Evolutionary conservation across 2,797 vertebrate species (phyloP), one percentile per base, ranked within the genome.

Genomic region (Dromococcyx pavoninus): DNA sequence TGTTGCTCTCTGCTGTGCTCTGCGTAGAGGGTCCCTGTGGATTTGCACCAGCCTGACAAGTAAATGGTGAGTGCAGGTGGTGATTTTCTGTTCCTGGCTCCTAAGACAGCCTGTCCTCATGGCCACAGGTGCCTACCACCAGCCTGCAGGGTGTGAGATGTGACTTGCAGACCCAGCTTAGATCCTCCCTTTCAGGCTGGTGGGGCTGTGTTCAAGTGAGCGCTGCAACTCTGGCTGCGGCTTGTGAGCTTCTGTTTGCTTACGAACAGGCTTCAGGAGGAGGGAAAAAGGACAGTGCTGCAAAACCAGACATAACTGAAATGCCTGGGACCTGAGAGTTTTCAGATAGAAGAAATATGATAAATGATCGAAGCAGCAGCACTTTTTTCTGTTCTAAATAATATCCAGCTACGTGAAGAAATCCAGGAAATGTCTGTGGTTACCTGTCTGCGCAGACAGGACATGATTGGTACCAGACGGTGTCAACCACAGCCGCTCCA

Each of bases 321-420:
- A 70, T 0, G 1, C 41, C 21, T 41, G 17, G 43, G 17, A 44
- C 73, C 19, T n/a, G 72, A 72, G 25, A 21, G 27, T 80, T 76
- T 82, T 85, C 69, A 46, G 28, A n/a, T 41, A 18, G 43, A 64
- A 70, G 33, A 82, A 74, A 54, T 64, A 61, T 5, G 60, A 72
- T 77, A 88, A 80, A 91, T 81, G 65, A 78, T 66, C 1, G 4
- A 90, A 79, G 65, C 69, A 87, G 35, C 46, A 85, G 64, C 39
- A 64, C 30, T 88, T 88, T 82, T 48, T 72, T 71, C 77, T 79
- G 18, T 76, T 89, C 70, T 77, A 83, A n/a, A 51, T 76, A 83
- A 54, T 54, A 71, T 14, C 54, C 64, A 83, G 18, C 75, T 57
- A 48, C 88, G 41, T 85, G 61, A 87, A 70, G 65, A 89, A 91